Evolutionary conservation across 2,797 vertebrate species (phyloP), one percentile per base, ranked within the genome.

Genomic region (Sebastes diploproa): DNA sequence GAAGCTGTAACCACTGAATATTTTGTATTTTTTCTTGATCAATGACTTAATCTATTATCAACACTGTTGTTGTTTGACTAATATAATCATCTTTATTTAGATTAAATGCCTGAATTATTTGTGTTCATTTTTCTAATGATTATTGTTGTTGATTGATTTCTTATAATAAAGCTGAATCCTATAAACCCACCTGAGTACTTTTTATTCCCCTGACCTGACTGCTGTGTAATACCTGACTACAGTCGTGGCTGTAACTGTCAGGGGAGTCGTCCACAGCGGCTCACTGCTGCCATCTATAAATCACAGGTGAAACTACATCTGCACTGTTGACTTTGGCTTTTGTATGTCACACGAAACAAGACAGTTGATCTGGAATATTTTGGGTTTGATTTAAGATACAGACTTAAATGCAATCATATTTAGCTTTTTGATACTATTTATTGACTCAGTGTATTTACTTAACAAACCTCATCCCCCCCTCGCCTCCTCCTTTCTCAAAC

Each of bases 261-360:
- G 13, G 78, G 73, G 72, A 80, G 2, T 70, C 52, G 23, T 80
- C 76, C 92, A 95, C 77, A 72, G 89, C 72, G 90, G 96, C 96
- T 86, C 96, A 96, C 93, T 97, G 96, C 96, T 97, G 97, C 97
- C 97, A 97, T 95, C 97, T 98, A 95, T 91, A 81, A 93, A 90
- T 71, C 78, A 77, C 42, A 71, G 34, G 38, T 62, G 27, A 75
- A 92, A 92, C 83, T 94, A 36, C 91, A 90, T 13, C 56, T 27
- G 16, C 66, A 18, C 9, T 29, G 69, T 79, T 86, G 34, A 56
- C 75, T 77, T 80, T 84, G 75, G 78, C 88, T 77, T 42, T 72
- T 75, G 59, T 27, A 3, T 23, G 71, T 70, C 81, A 63, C 36
- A 61, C 0, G 23, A 78, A 69, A 69, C 71, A 67, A 63, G 75